Evolutionary conservation across 2,113 vertebrate genomes (phyloP).

Genomic region (Leptobrachium leishanense): DNA sequence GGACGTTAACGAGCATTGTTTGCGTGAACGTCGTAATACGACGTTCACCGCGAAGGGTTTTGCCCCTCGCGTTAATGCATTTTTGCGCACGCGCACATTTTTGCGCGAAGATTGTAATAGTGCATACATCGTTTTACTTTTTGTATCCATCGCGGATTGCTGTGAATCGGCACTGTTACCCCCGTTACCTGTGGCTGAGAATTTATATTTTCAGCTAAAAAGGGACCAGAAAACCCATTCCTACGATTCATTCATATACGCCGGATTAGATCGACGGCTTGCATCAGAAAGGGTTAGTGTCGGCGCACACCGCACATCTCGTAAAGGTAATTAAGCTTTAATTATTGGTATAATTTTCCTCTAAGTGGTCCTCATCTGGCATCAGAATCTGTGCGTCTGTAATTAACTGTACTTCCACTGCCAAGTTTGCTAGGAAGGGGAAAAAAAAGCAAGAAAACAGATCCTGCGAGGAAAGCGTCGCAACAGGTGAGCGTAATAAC

Average conservation of each 20-base stretch:
- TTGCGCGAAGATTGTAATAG: too few species aligned
- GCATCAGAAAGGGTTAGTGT: neutral
- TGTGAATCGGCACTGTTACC: too few species aligned
- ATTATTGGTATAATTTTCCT: conserved; percentile 1
- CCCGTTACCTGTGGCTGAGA: too few species aligned
- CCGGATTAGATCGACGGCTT: too few species aligned
- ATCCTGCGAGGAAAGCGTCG: neutral
- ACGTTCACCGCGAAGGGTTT: too few species aligned
- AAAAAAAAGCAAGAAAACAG: neutral
- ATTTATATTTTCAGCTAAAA: too few species aligned
- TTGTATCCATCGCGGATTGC: too few species aligned
- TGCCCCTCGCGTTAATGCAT: too few species aligned
- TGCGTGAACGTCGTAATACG: too few species aligned
- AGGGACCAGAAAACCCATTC: neutral
- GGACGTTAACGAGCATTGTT: too few species aligned
- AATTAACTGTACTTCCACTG: neutral
- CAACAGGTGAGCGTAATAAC: neutral
- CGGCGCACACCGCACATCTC: neutral
- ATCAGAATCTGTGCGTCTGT: neutral
- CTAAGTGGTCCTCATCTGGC: neutral
- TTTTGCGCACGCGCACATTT: too few species aligned
- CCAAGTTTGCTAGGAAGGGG: neutral
- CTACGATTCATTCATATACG: neutral
- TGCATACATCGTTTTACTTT: too few species aligned
- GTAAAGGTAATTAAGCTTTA: neutral